Conservation (phyloP, 2,113 vertebrate genomes). For the Sylvilagus bachmani region DNA sequence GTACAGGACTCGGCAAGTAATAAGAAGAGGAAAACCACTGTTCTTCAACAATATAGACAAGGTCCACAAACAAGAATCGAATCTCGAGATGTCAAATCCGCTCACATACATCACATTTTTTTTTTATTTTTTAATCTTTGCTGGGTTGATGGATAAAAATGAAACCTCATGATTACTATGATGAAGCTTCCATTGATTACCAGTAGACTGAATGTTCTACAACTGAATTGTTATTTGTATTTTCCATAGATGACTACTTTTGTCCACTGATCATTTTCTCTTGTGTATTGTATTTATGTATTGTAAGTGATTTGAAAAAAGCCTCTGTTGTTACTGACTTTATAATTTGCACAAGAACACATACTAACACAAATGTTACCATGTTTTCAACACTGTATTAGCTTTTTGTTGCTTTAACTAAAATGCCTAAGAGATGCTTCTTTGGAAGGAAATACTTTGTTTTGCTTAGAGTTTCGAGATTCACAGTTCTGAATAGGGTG, state of each 20-base stretch:
- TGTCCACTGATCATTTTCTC: not conserved
- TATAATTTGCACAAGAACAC: not conserved
- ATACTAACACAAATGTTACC: not conserved
- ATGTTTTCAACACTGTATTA: no score
- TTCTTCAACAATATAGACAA: no score
- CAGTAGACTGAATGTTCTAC: not conserved
- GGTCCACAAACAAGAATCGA: no score
- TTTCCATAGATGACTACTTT: not conserved
- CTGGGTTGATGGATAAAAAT: conserved; percentile 7
- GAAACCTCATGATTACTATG: not conserved
- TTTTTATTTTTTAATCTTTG: not conserved
- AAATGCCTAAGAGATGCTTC: no score
- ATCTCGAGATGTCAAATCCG: no score
- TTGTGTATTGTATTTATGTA: not conserved
- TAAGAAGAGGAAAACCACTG: no score
- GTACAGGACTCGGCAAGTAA: no score
- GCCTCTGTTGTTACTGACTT: not conserved
- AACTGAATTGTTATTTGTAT: conserved; percentile 29
- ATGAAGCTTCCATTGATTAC: not conserved
- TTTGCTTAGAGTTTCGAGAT: no score
- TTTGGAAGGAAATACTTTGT: no score
- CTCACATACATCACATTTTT: no score
- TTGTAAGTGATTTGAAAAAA: not conserved
- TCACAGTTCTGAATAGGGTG: no score
- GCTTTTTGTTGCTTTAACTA: no score